phyloP scores from a whole-genome alignment of 2,797 vertebrate genomes.

The Pachyuromys duprasi region DNA sequence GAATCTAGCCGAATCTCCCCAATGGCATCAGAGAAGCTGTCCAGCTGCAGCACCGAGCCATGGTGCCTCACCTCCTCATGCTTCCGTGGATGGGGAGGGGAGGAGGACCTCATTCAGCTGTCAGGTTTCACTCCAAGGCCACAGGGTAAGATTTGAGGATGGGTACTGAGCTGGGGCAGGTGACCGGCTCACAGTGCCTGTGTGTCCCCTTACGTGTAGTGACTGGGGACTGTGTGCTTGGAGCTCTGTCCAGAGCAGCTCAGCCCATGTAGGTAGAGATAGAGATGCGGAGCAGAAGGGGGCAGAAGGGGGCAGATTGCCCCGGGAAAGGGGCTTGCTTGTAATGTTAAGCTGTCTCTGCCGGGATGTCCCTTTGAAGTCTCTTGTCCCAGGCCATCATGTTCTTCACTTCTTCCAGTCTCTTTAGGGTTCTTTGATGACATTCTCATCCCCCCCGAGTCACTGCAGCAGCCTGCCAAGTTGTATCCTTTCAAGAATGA shows the following conservation, averaged over 20 bases:
- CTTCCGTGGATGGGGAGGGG: too few species aligned
- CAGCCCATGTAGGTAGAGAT: background rate
- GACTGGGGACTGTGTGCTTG: background rate
- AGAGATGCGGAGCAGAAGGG: background rate
- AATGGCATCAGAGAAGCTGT: background rate
- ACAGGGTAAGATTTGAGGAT: background rate
- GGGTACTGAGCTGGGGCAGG: background rate
- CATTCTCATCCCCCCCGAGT: conserved; percentile 97
- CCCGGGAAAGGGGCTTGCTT: background rate
- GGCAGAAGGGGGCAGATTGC: background rate
- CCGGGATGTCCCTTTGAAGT: background rate
- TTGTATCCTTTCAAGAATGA: conserved; percentile 94
- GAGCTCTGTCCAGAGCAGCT: background rate
- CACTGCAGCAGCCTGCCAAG: conserved; percentile 96
- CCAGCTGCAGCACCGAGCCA: fast-evolving
- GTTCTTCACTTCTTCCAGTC: conserved; percentile 88
- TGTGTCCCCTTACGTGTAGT: background rate
- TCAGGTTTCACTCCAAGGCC: background rate
- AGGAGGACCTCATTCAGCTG: background rate
- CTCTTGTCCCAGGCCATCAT: background rate
- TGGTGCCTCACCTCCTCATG: fast-evolving
- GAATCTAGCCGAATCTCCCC: background rate
- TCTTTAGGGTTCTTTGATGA: conserved; percentile 98
- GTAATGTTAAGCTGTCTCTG: background rate
- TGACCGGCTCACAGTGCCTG: fast-evolving